phyloP scores from a whole-genome alignment of 1,140 invertebrate genomes.

The Neodiprion pinetum region DNA sequence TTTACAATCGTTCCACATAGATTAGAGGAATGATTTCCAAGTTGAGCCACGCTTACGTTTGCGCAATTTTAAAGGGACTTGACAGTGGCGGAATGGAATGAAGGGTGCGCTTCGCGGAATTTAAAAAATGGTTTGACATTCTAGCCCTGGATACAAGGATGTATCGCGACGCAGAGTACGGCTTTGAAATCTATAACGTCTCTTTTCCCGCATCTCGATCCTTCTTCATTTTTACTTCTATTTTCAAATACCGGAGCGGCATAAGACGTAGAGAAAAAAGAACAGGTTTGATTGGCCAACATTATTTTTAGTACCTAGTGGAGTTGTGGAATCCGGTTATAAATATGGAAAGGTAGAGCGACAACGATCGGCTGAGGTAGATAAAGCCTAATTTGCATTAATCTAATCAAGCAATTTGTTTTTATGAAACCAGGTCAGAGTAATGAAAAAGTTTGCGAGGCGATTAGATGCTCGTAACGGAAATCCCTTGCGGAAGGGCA shows the following conservation, averaged over 20 bases:
- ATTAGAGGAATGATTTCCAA: background rate
- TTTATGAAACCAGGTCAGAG: conserved; percentile 1
- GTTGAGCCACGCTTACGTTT: background rate
- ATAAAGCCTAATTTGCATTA: conserved; percentile 2
- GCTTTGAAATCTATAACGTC: background rate
- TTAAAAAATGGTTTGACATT: background rate
- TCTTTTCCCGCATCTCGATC: background rate
- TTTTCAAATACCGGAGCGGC: no score
- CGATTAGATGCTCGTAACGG: conserved; percentile 3
- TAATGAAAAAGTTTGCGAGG: background rate
- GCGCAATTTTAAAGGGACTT: background rate
- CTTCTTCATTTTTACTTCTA: background rate
- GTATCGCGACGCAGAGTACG: no score
- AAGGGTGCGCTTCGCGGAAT: background rate
- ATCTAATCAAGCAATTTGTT: conserved; percentile 1
- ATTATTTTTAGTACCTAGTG: background rate
- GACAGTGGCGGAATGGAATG: background rate
- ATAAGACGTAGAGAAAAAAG: background rate
- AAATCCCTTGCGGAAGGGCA: background rate
- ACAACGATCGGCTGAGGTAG: no score
- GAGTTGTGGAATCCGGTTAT: background rate
- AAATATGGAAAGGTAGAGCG: no score
- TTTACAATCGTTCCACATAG: background rate
- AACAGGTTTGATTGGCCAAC: background rate
- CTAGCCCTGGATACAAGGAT: background rate